A percentile compares a stretch with the other conserved stretches of the same genome.
Evolutionary conservation across 2,113 vertebrate genomes (phyloP).

Genomic region (Hippolais icterina): DNA sequence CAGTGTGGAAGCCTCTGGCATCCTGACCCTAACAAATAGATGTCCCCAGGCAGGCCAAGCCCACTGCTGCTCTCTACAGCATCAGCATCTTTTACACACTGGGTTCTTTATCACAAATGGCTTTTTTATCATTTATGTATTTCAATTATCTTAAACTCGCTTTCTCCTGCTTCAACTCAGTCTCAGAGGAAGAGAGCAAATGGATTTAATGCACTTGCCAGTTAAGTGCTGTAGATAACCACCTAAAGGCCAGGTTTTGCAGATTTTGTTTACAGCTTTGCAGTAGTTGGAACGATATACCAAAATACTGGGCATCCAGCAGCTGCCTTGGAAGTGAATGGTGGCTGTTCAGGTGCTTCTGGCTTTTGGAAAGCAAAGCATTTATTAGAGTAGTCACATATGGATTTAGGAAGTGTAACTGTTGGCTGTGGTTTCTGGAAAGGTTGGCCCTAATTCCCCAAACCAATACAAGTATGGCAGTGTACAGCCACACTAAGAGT

Average conservation of each 20-base stretch:
- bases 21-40: not conserved
- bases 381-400: not conserved
- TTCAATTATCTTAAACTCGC: not conserved
- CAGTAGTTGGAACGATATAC: not conserved
- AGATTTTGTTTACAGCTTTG: slow-evolving; percentile 4
- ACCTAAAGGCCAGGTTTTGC: not conserved
- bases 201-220: not conserved
- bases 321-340: not conserved
- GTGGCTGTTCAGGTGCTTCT: not conserved
- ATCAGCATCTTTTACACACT: not conserved
- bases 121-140: not conserved
- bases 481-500: not conserved
- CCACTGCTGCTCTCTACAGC: not conserved
- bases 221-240: not conserved
- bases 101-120: not conserved
- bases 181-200: not conserved
- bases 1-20: not conserved
- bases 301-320: not conserved
- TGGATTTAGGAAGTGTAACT: not conserved
- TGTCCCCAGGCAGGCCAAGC: not conserved
- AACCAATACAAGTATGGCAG: not conserved
- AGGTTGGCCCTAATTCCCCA: not conserved
- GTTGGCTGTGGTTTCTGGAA: not conserved
- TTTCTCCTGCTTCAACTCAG: not conserved
- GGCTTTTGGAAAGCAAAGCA: not conserved